phyloP scores from a whole-genome alignment of 2,888 invertebrate species.

The Camponotus fellah region DNA sequence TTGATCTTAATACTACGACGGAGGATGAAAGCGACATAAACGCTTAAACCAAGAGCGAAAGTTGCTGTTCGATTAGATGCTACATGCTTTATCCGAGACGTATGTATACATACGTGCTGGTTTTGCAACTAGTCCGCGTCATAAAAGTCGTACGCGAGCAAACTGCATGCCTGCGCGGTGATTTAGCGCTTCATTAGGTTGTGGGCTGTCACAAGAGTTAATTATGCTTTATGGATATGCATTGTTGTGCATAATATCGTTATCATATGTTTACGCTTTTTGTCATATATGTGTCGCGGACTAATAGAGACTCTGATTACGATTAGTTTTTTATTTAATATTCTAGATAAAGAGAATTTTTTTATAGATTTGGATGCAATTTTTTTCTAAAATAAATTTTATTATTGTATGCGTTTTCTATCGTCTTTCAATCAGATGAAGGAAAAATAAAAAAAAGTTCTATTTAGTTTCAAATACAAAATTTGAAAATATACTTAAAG shows the following conservation, averaged over 20 bases:
- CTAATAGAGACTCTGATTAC: not conserved
- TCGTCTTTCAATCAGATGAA: too few species aligned
- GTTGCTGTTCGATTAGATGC: slow-evolving; percentile 32
- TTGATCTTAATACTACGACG: slow-evolving; percentile 3
- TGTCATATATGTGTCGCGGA: not conserved
- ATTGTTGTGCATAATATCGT: not conserved
- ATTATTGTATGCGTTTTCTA: too few species aligned
- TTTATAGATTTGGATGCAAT: too few species aligned
- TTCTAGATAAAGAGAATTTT: too few species aligned
- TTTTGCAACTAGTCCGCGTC: slow-evolving; percentile 43
- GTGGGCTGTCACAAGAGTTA: slow-evolving; percentile 39
- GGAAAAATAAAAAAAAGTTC: too few species aligned
- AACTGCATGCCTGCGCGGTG: slow-evolving; percentile 36
- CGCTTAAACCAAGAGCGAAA: slow-evolving; percentile 34
- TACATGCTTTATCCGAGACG: not conserved
- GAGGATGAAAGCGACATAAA: not conserved
- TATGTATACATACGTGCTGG: not conserved
- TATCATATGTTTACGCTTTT: not conserved
- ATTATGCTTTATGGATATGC: slow-evolving; percentile 31
- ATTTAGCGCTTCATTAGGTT: slow-evolving; percentile 35
- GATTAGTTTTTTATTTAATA: too few species aligned
- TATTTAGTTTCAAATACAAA: too few species aligned
- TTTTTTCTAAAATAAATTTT: too few species aligned
- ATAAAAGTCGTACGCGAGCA: slow-evolving; percentile 37
- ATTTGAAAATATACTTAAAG: too few species aligned